Conservation (phyloP, 2,888 invertebrate genomes). For the Liodrosophila aerea region DNA sequence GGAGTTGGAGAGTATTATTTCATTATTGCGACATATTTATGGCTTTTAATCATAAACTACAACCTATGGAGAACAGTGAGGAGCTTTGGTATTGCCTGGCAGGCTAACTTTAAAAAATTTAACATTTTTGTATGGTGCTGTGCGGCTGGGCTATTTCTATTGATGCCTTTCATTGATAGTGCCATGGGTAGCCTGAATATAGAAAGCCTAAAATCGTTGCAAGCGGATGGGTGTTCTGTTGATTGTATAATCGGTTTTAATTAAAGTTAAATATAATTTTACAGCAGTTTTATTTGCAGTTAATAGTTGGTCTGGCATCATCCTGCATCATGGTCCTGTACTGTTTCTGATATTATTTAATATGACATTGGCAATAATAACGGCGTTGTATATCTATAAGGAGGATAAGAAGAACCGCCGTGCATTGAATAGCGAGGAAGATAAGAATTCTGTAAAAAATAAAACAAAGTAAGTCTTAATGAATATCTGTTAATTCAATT, state of each 20-base stretch:
- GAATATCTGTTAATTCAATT: no score
- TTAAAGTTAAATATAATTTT: no score
- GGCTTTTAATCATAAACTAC: slow-evolving; percentile 14
- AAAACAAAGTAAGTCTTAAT: slow-evolving; percentile 4
- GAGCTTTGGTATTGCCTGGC: neutral
- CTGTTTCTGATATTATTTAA: slow-evolving; percentile 4
- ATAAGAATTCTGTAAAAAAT: neutral
- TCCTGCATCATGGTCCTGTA: slow-evolving; percentile 5
- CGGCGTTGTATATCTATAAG: neutral
- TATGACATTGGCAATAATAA: slow-evolving; percentile 1
- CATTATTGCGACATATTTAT: slow-evolving; percentile 2
- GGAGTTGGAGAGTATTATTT: neutral
- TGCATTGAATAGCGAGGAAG: neutral
- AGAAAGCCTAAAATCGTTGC: no score
- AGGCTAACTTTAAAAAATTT: neutral
- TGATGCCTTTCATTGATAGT: neutral
- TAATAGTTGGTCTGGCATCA: neutral
- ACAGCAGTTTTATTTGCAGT: neutral
- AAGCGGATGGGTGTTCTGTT: neutral
- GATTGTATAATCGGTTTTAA: neutral
- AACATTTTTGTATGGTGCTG: slow-evolving; percentile 5
- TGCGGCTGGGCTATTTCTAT: neutral
- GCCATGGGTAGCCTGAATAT: neutral
- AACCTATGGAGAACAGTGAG: slow-evolving; percentile 11
- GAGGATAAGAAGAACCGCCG: neutral